Conservation (phyloP, 2,888 invertebrate species). For the Rhagonycha lutea region DNA sequence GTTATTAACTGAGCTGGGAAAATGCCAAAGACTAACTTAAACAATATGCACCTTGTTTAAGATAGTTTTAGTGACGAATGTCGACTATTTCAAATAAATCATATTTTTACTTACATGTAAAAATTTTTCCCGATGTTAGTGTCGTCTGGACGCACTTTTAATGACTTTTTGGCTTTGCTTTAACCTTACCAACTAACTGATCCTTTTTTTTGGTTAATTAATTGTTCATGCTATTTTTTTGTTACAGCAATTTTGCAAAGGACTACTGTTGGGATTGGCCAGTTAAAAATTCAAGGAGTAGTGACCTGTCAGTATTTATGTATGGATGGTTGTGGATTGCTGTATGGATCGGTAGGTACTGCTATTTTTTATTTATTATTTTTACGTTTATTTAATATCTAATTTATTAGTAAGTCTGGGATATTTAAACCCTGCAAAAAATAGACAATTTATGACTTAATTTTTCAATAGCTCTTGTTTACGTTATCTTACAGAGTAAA, state of each 20-base stretch:
- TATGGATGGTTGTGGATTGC: constrained; percentile 85
- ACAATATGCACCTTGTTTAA: constrained; percentile 26
- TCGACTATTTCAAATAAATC: neutral
- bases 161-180: neutral
- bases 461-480: neutral
- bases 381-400: neutral
- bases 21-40: constrained; percentile 19
- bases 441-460: neutral
- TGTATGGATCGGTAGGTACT: constrained; percentile 85
- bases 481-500: neutral
- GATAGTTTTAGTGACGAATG: neutral
- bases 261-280: constrained; percentile 73
- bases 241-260: constrained; percentile 73
- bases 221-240: constrained; percentile 33
- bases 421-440: neutral
- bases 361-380: constrained; percentile 12
- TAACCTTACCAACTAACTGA: neutral
- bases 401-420: neutral
- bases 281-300: constrained; percentile 86
- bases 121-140: neutral
- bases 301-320: constrained; percentile 87
- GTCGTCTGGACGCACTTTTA: neutral
- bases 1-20: constrained; percentile 26
- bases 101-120: neutral
- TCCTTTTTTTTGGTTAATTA: neutral